phyloP scores from a whole-genome alignment of 2,888 invertebrate species.

The Tipula confusa region DNA sequence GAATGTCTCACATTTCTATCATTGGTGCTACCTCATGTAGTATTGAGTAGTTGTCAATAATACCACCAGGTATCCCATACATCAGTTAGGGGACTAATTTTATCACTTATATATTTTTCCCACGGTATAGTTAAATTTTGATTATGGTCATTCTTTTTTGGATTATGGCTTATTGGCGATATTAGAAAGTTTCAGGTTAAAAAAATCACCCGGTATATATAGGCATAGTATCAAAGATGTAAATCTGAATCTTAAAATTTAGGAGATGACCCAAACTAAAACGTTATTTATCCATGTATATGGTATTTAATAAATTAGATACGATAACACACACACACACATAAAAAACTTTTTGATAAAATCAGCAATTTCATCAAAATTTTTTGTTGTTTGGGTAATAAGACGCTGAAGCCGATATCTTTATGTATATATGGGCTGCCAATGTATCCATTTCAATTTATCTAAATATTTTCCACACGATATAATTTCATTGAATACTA shows the following conservation, averaged over 20 bases:
- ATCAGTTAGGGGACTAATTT: too few species aligned
- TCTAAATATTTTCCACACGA: constrained; percentile 3
- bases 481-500: constrained; percentile 12
- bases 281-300: background rate
- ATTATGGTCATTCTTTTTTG: too few species aligned
- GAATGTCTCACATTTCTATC: too few species aligned
- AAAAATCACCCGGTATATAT: too few species aligned
- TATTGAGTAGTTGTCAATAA: too few species aligned
- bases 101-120: too few species aligned
- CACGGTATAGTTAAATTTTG: too few species aligned
- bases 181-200: too few species aligned
- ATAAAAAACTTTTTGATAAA: background rate
- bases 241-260: background rate
- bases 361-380: constrained; percentile 15
- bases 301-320: constrained; percentile 3
- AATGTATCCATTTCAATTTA: constrained; percentile 20
- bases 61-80: too few species aligned
- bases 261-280: background rate
- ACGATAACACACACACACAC: background rate
- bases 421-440: background rate
- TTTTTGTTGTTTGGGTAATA: background rate
- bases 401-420: background rate
- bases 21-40: too few species aligned
- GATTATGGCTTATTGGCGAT: too few species aligned
- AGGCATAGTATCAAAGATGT: background rate